These are phyloP conservation scores for Ips typographus DNA, from an alignment of 1,140 invertebrate species.

Conservation along the genomic window DNA sequence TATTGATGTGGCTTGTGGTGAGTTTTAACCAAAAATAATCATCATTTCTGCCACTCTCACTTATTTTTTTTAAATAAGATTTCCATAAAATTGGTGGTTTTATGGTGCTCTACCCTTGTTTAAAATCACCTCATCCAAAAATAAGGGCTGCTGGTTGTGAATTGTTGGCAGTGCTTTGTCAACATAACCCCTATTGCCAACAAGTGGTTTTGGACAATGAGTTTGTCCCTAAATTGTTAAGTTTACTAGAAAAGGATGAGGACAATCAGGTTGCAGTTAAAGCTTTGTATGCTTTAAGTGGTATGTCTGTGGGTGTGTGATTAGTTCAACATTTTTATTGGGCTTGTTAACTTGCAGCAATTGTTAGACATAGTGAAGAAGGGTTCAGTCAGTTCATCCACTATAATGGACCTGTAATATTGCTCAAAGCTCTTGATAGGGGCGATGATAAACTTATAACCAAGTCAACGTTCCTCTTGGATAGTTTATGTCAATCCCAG, in stretches of 20 bases:
- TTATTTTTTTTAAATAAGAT: conserved; percentile 56
- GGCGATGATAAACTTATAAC: conserved; percentile 63
- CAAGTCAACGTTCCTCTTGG: conserved; percentile 71
- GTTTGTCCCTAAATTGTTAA: conserved; percentile 64
- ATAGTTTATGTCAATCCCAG: conserved; percentile 59
- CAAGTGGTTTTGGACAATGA: conserved; percentile 62
- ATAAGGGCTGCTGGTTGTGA: conserved; percentile 66
- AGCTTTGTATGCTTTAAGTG: conserved; percentile 74
- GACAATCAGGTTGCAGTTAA: conserved; percentile 63
- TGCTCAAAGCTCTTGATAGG: conserved; percentile 63
- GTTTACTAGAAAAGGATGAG: conserved; percentile 64
- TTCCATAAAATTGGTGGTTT: conserved; percentile 82
- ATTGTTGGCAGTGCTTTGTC: conserved; percentile 70
- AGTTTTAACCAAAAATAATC: conserved; percentile 21
- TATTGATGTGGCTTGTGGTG: conserved; percentile 73
- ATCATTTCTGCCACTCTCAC: not conserved
- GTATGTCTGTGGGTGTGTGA: conserved; percentile 54
- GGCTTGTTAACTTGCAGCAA: conserved; percentile 54
- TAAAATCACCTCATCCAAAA: conserved; percentile 62
- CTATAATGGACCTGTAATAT: conserved; percentile 63
- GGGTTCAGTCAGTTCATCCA: conserved; percentile 61
- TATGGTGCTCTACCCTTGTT: conserved; percentile 64
- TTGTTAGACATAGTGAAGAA: conserved; percentile 60
- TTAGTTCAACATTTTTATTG: not conserved
- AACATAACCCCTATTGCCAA: conserved; percentile 81